These are phyloP conservation scores for Pomacea canaliculata DNA, from an alignment of 2,888 invertebrate species.

Conservation along the genomic window DNA sequence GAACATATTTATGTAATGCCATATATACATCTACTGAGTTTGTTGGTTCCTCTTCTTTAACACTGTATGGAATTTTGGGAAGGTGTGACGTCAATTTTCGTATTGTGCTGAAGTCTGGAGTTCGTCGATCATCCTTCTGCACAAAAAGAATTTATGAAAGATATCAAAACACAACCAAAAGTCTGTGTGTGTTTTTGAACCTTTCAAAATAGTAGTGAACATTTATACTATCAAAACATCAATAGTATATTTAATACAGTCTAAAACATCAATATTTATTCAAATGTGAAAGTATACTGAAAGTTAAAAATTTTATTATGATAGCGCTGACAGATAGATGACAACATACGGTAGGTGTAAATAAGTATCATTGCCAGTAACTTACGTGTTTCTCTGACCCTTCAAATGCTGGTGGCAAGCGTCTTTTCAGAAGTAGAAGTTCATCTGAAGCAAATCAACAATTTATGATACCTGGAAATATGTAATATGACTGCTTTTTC, in stretches of 20 bases:
- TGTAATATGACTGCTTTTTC: too few species aligned
- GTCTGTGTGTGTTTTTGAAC: neutral
- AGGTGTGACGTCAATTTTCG: conserved; percentile 39
- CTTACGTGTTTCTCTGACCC: conserved; percentile 32
- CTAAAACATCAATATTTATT: too few species aligned
- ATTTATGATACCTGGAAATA: neutral
- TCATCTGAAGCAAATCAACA: conserved; percentile 58
- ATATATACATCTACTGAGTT: conserved; percentile 58
- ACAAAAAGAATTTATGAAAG: neutral
- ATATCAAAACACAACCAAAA: neutral
- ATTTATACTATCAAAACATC: too few species aligned
- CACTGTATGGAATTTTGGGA: conserved; percentile 43
- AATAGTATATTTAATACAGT: too few species aligned
- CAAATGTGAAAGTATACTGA: too few species aligned
- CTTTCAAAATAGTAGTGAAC: too few species aligned
- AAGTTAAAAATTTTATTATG: too few species aligned
- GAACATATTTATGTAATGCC: too few species aligned
- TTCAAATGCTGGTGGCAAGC: conserved; percentile 56
- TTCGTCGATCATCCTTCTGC: conserved; percentile 47
- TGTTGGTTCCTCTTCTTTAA: conserved; percentile 42
- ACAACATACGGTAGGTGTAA: too few species aligned
- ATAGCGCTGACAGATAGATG: too few species aligned
- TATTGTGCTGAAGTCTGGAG: conserved; percentile 49
- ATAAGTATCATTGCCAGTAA: too few species aligned
- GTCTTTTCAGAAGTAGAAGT: conserved; percentile 61